A percentile compares a stretch with the other conserved stretches of the same genome.
These are phyloP conservation scores for Etheostoma perlongum DNA, from an alignment of 2,797 vertebrate genomes.

Conservation along the genomic window DNA sequence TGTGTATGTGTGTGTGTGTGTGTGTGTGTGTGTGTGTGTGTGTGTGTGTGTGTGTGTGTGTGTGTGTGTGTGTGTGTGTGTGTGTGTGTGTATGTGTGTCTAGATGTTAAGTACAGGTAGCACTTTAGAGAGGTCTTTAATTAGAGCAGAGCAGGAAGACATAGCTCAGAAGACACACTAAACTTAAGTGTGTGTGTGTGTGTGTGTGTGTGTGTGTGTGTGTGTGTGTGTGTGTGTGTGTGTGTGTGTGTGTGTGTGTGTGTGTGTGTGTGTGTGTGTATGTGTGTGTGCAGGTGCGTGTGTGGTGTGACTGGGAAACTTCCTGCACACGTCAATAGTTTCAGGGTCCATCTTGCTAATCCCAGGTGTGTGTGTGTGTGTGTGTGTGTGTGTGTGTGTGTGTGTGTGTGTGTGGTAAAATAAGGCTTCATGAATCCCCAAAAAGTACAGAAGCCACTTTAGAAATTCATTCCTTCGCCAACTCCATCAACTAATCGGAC, in stretches of 20 bases:
- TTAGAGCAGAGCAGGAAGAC: conserved; percentile 86
- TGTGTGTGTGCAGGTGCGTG: conserved; percentile 21
- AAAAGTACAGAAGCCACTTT: neutral
- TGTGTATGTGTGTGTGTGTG: conserved; percentile 20
- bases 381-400: conserved; percentile 8
- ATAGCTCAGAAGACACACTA: conserved; percentile 72
- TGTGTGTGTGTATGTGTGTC: conserved; percentile 31
- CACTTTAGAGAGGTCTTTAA: conserved; percentile 79
- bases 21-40: conserved; percentile 16
- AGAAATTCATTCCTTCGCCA: neutral
- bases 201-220: neutral
- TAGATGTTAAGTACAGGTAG: conserved; percentile 84
- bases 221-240: neutral
- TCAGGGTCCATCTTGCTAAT: too few relatives aligned
- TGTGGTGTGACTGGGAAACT: neutral
- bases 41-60: conserved; percentile 38
- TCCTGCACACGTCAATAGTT: too few relatives aligned
- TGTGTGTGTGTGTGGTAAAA: conserved; percentile 19
- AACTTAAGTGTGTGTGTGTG: conserved; percentile 56
- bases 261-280: conserved; percentile 17
- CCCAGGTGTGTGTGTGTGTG: conserved; percentile 1
- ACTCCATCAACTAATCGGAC: neutral
- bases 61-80: conserved; percentile 23
- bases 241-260: neutral
- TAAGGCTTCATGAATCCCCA: conserved; percentile 2